Percentiles rank a stretch among this genome's conserved stretches.
These are phyloP conservation scores for Oreochromis spilurus DNA, from an alignment of 2,113 vertebrate genomes.

Conservation along the genomic window DNA sequence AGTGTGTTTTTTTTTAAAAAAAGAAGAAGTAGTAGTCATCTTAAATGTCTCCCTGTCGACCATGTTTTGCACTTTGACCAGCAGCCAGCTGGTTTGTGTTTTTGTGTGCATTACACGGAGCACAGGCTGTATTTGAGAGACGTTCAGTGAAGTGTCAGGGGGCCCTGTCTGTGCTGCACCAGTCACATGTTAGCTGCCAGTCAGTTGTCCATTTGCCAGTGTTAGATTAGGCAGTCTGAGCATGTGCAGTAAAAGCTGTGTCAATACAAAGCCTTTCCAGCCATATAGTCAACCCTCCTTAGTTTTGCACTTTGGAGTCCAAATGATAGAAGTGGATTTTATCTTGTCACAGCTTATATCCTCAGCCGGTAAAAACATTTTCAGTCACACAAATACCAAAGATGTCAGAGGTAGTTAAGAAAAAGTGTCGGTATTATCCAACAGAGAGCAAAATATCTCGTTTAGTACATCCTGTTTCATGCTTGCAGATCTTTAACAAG, in stretches of 20 bases:
- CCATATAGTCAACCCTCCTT: neutral
- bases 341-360: neutral
- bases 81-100: neutral
- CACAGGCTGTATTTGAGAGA: neutral
- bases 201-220: neutral
- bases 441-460: neutral
- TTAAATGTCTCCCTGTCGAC: neutral
- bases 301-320: neutral
- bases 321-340: neutral
- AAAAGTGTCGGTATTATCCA: neutral
- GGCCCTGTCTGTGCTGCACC: conserved; percentile 23
- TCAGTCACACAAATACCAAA: neutral
- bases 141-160: neutral
- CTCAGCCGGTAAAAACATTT: neutral
- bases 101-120: neutral
- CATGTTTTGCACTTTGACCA: neutral
- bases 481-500: neutral
- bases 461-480: neutral
- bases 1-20: conserved; percentile 25
- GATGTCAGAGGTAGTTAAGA: neutral
- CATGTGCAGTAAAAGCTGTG: conserved; percentile 18
- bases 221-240: conserved; percentile 2
- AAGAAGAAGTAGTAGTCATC: neutral
- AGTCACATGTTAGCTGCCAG: neutral
- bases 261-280: neutral